Evolutionary conservation across 2,113 vertebrate species (phyloP).

Genomic region (Alligator sinensis): DNA sequence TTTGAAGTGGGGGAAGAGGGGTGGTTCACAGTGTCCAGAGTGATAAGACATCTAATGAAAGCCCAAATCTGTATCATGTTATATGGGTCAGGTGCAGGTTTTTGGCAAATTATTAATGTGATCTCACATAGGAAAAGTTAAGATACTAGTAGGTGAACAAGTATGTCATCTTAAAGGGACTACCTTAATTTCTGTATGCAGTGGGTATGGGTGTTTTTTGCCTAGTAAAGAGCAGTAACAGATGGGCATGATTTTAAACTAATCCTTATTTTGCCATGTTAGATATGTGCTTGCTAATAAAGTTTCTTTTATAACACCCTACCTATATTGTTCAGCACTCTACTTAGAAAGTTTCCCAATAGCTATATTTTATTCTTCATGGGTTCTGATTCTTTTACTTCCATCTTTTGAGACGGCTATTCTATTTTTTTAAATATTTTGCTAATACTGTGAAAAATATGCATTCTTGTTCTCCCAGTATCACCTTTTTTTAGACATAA

Average conservation of each 20-base stretch:
- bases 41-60: neutral
- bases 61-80: neutral
- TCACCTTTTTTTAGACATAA: neutral
- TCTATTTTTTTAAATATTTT: neutral
- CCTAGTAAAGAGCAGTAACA: neutral
- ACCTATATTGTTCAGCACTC: neutral
- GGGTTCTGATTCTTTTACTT: neutral
- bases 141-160: neutral
- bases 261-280: neutral
- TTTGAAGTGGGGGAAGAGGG: neutral
- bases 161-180: neutral
- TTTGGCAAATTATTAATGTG: neutral
- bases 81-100: neutral
- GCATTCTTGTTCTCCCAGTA: neutral
- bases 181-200: neutral
- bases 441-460: neutral
- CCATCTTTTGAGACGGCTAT: neutral
- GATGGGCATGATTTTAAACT: slow-evolving; percentile 25
- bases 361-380: neutral
- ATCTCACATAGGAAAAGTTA: neutral
- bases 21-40: neutral
- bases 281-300: neutral
- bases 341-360: neutral
- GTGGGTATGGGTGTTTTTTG: neutral
- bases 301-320: neutral